These are phyloP conservation scores for Gorilla gorilla DNA, from an alignment of 2,113 vertebrate species.

Conservation along the genomic window DNA sequence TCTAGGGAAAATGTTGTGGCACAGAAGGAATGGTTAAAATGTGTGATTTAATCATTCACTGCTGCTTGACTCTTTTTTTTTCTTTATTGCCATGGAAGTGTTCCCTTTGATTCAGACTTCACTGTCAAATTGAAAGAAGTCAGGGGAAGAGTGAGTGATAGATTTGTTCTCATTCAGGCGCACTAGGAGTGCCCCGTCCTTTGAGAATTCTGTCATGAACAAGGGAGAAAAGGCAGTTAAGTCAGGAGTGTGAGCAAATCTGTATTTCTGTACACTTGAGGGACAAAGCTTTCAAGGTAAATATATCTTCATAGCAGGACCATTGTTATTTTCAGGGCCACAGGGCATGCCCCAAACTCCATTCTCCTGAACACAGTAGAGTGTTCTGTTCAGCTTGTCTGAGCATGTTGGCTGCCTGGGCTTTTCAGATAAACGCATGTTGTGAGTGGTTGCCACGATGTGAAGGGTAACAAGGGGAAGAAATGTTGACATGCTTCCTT, in stretches of 20 bases:
- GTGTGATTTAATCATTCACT: constrained; percentile 61
- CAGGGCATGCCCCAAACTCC: constrained; percentile 55
- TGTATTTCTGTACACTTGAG: constrained; percentile 52
- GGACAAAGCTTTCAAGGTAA: constrained; percentile 62
- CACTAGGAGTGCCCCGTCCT: neutral
- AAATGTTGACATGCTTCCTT: constrained; percentile 44
- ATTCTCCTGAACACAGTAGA: constrained; percentile 23
- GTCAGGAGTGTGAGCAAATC: neutral
- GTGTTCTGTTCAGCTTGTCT: constrained; percentile 71
- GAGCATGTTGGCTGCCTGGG: constrained; percentile 64
- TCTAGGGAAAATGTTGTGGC: constrained; percentile 16
- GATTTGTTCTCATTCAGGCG: constrained; percentile 33
- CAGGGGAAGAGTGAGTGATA: constrained; percentile 15
- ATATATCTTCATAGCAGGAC: constrained; percentile 56
- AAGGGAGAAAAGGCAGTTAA: constrained; percentile 33
- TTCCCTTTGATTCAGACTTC: constrained; percentile 57
- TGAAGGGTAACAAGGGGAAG: constrained; percentile 43
- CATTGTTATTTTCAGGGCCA: constrained; percentile 60
- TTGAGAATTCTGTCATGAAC: constrained; percentile 17
- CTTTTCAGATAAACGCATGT: constrained; percentile 51
- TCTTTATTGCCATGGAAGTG: constrained; percentile 49
- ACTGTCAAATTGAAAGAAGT: constrained; percentile 45
- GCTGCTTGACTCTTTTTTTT: constrained; percentile 49
- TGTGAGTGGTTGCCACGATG: constrained; percentile 57
- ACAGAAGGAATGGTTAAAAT: neutral